Evolutionary conservation across 2,888 invertebrate genomes (phyloP).

Genomic region (Agriopis leucophaearia): DNA sequence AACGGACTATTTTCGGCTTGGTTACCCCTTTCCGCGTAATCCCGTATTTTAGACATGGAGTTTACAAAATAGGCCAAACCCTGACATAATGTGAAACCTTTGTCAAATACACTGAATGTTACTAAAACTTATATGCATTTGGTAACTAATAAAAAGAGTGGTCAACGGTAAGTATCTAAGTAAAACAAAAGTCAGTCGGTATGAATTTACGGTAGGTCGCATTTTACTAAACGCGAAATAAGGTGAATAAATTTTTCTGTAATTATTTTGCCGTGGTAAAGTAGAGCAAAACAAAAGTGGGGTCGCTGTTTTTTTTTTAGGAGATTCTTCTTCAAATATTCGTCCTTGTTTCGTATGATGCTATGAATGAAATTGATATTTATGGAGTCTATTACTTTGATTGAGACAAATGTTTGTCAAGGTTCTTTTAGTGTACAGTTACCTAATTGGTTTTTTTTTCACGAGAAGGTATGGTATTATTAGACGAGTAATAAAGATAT

Average conservation of each 20-base stretch:
- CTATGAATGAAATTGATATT: constrained; percentile 26
- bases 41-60: no score
- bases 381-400: constrained; percentile 21
- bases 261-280: neutral
- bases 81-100: no score
- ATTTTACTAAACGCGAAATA: neutral
- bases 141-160: neutral
- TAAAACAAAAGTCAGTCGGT: neutral
- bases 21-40: no score
- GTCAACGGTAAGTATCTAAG: neutral
- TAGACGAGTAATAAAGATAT: neutral
- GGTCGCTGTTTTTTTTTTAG: neutral
- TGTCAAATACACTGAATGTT: no score
- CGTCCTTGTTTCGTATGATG: constrained; percentile 8
- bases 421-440: neutral
- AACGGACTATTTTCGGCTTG: no score
- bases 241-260: neutral
- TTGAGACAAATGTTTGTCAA: constrained; percentile 30
- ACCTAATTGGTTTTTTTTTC: neutral
- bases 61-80: no score
- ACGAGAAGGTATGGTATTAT: constrained; percentile 1
- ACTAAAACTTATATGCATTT: no score
- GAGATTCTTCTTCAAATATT: neutral
- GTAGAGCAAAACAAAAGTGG: neutral
- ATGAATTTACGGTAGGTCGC: neutral